phyloP scores from a whole-genome alignment of 2,888 invertebrate species.

The Caenorhabditis sp. region DNA sequence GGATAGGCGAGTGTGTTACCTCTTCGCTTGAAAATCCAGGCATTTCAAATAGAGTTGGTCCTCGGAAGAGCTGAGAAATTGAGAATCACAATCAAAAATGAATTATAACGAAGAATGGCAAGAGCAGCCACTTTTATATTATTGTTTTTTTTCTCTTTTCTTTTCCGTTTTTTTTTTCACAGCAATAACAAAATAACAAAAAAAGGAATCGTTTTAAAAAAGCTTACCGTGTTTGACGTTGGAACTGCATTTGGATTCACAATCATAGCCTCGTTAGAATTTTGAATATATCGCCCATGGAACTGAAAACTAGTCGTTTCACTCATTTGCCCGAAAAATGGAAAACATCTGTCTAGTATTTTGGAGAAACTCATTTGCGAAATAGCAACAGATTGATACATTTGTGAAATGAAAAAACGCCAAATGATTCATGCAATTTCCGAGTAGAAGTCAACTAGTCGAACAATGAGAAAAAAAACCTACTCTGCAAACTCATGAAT shows the following conservation, averaged over 20 bases:
- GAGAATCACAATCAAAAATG: background rate
- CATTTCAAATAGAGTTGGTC: slow-evolving; percentile 14
- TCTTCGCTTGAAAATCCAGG: slow-evolving; percentile 31
- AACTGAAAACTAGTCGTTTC: background rate
- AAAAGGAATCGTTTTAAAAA: background rate
- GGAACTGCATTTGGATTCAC: slow-evolving; percentile 3
- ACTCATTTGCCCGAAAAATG: background rate
- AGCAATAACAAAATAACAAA: background rate
- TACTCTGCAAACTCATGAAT: too few relatives aligned
- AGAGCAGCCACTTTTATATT: background rate
- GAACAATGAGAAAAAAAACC: background rate
- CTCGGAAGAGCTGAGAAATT: slow-evolving; percentile 14
- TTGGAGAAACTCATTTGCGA: too few relatives aligned
- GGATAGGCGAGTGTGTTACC: slow-evolving; percentile 9
- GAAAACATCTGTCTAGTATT: too few relatives aligned
- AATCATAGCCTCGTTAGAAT: slow-evolving; percentile 1
- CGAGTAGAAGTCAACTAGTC: too few relatives aligned
- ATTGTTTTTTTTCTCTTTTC: background rate
- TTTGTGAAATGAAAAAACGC: background rate
- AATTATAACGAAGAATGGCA: background rate
- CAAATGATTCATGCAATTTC: background rate
- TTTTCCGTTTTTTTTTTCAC: background rate
- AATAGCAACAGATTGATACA: too few relatives aligned
- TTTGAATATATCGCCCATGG: slow-evolving; percentile 10
- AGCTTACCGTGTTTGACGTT: background rate